phyloP scores from a whole-genome alignment of 2,113 vertebrate species.

The Junco hyemalis region DNA sequence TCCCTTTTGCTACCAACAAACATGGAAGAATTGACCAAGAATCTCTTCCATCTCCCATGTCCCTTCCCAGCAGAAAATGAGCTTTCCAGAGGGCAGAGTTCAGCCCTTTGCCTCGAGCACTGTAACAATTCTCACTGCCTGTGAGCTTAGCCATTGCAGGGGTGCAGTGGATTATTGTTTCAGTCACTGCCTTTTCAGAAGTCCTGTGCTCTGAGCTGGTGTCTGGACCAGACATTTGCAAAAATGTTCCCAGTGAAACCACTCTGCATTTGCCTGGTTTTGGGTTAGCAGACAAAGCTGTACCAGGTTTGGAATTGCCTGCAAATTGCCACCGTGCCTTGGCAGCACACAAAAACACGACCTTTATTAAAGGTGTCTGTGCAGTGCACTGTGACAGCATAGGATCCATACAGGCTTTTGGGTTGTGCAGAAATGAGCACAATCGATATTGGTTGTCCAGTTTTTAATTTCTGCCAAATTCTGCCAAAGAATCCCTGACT shows the following conservation, averaged over 20 bases:
- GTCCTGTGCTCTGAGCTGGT: background rate
- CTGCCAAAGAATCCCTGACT: background rate
- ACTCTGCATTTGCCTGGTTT: background rate
- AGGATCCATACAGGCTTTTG: background rate
- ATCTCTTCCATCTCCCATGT: background rate
- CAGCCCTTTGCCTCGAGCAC: background rate
- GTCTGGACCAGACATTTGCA: background rate
- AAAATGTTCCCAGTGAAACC: background rate
- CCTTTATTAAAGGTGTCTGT: background rate
- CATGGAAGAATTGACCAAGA: background rate
- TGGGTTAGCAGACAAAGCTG: background rate
- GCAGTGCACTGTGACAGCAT: background rate
- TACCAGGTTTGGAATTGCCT: background rate
- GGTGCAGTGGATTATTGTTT: background rate
- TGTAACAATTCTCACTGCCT: background rate
- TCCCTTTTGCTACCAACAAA: background rate
- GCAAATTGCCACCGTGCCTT: background rate
- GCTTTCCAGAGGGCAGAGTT: background rate
- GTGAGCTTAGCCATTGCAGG: background rate
- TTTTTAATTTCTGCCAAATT: background rate
- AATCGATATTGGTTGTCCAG: rapidly evolving
- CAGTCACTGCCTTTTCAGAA: background rate
- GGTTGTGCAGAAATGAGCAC: background rate
- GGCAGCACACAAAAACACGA: background rate
- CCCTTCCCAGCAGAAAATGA: background rate